A percentile compares a stretch with the other conserved stretches of the same genome.
phyloP scores from a whole-genome alignment of 2,888 invertebrate genomes.

The Macrophya annulata region DNA sequence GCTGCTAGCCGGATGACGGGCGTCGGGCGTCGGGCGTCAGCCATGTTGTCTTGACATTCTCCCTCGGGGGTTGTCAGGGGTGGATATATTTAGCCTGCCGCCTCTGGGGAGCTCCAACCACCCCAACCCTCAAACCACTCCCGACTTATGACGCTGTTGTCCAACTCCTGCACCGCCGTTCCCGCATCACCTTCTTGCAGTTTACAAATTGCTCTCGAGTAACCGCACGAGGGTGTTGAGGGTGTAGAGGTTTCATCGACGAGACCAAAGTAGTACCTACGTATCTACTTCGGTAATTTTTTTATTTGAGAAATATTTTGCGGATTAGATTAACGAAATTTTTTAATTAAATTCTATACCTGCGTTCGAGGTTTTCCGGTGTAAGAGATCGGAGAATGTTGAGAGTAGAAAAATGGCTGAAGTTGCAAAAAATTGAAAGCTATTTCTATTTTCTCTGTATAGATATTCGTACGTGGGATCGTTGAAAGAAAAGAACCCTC shows the following conservation, averaged over 20 bases:
- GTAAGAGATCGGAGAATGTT: neutral
- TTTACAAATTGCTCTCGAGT: slow-evolving; percentile 35
- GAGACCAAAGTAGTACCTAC: too few species aligned
- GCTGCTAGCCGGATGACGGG: slow-evolving; percentile 76
- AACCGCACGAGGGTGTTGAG: neutral
- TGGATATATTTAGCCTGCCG: slow-evolving; percentile 79
- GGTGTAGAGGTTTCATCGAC: neutral
- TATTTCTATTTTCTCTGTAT: slow-evolving; percentile 53
- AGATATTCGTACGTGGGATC: slow-evolving; percentile 33
- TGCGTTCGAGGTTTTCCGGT: neutral
- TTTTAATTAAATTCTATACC: neutral
- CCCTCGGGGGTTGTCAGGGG: slow-evolving; percentile 76
- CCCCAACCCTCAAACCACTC: slow-evolving; percentile 74
- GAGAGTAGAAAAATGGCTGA: slow-evolving; percentile 56
- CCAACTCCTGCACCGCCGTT: slow-evolving; percentile 65
- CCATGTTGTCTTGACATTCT: slow-evolving; percentile 80
- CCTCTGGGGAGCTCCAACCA: slow-evolving; percentile 75
- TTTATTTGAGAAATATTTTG: neutral
- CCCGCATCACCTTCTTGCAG: slow-evolving; percentile 41
- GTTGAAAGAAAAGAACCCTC: slow-evolving; percentile 40
- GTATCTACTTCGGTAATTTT: neutral
- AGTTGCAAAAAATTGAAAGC: slow-evolving; percentile 63
- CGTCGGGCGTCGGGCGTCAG: slow-evolving; percentile 75
- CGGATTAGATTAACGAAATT: neutral
- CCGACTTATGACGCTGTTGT: slow-evolving; percentile 77